These are phyloP conservation scores for Prosapia bicincta DNA, from an alignment of 2,888 invertebrate species.

Conservation along the genomic window DNA sequence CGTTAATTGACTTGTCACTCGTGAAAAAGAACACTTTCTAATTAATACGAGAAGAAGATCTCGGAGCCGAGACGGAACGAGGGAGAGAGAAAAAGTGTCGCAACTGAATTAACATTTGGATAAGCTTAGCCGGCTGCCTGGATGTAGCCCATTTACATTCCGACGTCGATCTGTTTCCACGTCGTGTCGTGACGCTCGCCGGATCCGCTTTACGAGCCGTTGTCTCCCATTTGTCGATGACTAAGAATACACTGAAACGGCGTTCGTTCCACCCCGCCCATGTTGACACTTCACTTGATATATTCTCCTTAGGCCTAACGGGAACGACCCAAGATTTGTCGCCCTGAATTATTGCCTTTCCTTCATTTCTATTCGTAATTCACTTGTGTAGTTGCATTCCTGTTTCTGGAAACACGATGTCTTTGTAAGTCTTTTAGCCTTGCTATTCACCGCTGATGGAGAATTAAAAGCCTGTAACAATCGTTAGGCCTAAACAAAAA, in stretches of 20 bases:
- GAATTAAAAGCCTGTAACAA: too few relatives aligned
- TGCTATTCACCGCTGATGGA: too few relatives aligned
- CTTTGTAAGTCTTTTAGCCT: too few relatives aligned
- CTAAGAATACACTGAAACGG: not conserved
- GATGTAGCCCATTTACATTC: not conserved
- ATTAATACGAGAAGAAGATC: not conserved
- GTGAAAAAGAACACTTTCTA: not conserved
- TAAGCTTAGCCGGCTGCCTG: not conserved
- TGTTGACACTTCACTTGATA: not conserved
- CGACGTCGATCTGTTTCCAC: not conserved
- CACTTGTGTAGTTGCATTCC: too few relatives aligned
- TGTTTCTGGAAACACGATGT: too few relatives aligned
- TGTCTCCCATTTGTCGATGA: slow-evolving; percentile 2
- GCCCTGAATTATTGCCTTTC: too few relatives aligned
- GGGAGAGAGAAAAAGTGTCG: not conserved
- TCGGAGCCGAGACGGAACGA: not conserved
- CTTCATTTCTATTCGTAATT: too few relatives aligned
- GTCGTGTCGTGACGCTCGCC: not conserved
- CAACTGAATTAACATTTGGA: slow-evolving; percentile 2
- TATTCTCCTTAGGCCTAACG: too few relatives aligned
- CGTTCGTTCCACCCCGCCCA: not conserved
- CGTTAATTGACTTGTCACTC: not conserved
- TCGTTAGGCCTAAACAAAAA: too few relatives aligned
- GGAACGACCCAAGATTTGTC: too few relatives aligned
- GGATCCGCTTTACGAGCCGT: not conserved